Evolutionary conservation across 1,140 invertebrate genomes (phyloP), one percentile per base, ranked within the genome.

Genomic region (Bombus polaris): DNA sequence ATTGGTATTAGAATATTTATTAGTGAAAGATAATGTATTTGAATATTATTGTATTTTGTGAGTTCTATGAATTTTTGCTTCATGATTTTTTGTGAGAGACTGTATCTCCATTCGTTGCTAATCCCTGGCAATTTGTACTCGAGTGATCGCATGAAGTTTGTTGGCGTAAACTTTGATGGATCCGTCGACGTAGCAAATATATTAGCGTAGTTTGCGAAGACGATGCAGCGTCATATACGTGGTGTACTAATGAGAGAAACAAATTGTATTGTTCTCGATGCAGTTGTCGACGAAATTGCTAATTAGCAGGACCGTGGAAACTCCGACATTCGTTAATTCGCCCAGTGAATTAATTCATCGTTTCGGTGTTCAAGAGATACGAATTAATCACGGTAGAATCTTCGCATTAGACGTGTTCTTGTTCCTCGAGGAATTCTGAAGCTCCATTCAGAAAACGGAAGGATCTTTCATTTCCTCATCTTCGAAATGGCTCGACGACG

Each of bases 201-300:
- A 88, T 80, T 79, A 88, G 77, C n/a, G 47, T 77, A 70, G 71
- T 75, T 82, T n/a, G 37, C 66, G 15, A 78, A 84, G 82, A 79
- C 37, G 70, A 81, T 35, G 78, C 68, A 78, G 1, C 32, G 53
- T 10, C 65, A n/a, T 62, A 32, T 39, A 78, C 85, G 66, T 76
- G 53, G 68, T 53, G 83, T 57, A 81, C 81, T 79, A 86, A 86
- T 74, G 87, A 82, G 85, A 89, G 87, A 82, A 88, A 88, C 87
- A 89, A 89, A 86, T 79, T 42, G 28, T 73, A 65, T 85, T 88
- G 59, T 75, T 42, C 79, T 32, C 66, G 83, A 70, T 78, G 76
- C 73, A 47, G 37, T 82, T 88, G 82, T 65, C 74, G 74, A 68
- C 84, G 77, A 65, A 89, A 86, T 81, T 75, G 70, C 70, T 86